A percentile compares a stretch with the other conserved stretches of the same genome.
Conservation (phyloP, 2,888 invertebrate genomes). For the Xestia xanthographa region DNA sequence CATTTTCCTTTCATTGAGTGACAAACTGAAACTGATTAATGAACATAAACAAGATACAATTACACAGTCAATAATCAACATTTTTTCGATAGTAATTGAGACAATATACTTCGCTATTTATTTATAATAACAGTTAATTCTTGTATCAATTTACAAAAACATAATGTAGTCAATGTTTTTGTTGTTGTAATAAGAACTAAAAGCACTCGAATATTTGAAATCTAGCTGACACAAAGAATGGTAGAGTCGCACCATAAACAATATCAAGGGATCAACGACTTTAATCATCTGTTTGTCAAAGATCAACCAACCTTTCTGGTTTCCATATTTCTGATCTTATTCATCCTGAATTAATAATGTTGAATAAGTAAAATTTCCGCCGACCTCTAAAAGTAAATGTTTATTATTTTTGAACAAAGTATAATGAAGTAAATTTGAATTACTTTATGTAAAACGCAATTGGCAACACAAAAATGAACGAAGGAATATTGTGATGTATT, state of each 20-base stretch:
- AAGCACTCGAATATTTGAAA: neutral
- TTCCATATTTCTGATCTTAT: neutral
- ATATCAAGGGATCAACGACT: constrained; percentile 8
- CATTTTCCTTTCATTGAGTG: constrained; percentile 27
- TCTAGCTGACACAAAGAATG: constrained; percentile 12
- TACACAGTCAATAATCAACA: constrained; percentile 71
- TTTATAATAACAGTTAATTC: constrained; percentile 54
- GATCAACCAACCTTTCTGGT: neutral
- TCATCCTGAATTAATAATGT: neutral
- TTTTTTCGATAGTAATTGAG: constrained; percentile 62
- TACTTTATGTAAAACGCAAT: neutral
- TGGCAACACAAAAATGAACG: neutral
- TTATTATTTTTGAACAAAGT: neutral
- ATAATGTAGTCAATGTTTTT: constrained; percentile 1
- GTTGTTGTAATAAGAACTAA: constrained; percentile 9
- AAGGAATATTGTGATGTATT: neutral
- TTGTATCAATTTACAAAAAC: constrained; percentile 61
- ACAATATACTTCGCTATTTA: constrained; percentile 54
- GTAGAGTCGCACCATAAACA: neutral
- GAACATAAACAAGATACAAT: constrained; percentile 61
- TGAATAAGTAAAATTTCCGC: neutral
- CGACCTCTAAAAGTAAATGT: neutral
- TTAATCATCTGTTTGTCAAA: neutral
- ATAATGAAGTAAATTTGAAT: neutral
- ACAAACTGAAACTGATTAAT: constrained; percentile 22